Evolutionary conservation across 1,140 invertebrate genomes (phyloP), one percentile per base, ranked within the genome.

Genomic region (Brachionus sp.): DNA sequence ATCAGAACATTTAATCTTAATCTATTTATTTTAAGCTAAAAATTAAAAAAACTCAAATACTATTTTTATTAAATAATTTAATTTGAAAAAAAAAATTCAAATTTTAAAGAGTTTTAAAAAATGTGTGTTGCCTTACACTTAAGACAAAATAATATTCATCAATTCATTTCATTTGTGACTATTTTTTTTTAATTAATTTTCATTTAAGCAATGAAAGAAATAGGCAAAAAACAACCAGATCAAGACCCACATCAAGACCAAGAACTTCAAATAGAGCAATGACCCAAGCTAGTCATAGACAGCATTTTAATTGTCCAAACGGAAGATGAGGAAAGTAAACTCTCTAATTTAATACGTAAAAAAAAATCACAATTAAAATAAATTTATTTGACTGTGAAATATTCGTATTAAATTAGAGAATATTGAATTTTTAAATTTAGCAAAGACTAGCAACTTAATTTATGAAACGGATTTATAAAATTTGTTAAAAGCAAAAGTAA

Each of bases 401-500:
- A 33, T 66, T 29, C 25, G 9, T 25, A 25, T 66, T 29, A 66
- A 66, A 66, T 66, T 66, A 10, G 62, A 25, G 25, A 66, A 37
- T 70, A 12, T 42, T n/a, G n/a, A n/a, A 13, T 19, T 70, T 16
- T n/a, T 5, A 35, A 39, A 16, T 19, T 37, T 39, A 6, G 9
- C 5, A 70, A 42, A 70, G 66, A 37, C 35, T 16, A 70, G 0
- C 12, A 0, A 37, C n/a, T n/a, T n/a, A n/a, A n/a, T 37, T 37
- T 37, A 37, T 39, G 35, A 70, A 37, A 19, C n/a, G 35, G 35
- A 7, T 70, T 70, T 37, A 70, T 19, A 39, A 70, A 35, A 70
- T 70, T 70, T 70, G 35, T 70, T 16, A 37, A 25, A 70, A 70
- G 39, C 66, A 70, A 70, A 70, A 70, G 29, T 70, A 37, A 70